phyloP scores from a whole-genome alignment of 2,113 vertebrate genomes.

The Barbus barbus region DNA sequence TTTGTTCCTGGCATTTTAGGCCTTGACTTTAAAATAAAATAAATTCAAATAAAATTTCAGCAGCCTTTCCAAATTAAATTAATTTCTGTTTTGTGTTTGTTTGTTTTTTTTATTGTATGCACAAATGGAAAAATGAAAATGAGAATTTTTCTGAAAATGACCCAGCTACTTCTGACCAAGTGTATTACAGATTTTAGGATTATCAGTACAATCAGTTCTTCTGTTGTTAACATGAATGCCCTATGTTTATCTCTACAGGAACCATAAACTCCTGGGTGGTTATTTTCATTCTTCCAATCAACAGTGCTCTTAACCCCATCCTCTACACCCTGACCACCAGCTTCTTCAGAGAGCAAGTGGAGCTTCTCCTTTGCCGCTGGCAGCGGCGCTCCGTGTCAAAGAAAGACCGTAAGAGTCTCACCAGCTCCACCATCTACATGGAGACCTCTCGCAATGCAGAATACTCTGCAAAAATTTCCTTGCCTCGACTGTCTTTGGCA shows the following conservation, averaged over 20 bases:
- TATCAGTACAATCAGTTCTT: too few relatives aligned
- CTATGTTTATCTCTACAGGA: conserved; percentile 61
- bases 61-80: too few relatives aligned
- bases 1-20: too few relatives aligned
- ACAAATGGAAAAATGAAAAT: too few relatives aligned
- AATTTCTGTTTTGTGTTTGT: too few relatives aligned
- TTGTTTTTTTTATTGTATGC: too few relatives aligned
- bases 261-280: conserved; percentile 79
- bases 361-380: conserved; percentile 76
- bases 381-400: conserved; percentile 67
- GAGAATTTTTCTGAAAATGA: background rate
- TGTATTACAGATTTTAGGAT: background rate
- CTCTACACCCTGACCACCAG: conserved; percentile 81
- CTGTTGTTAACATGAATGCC: background rate
- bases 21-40: too few relatives aligned
- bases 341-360: conserved; percentile 83
- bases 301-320: conserved; percentile 83
- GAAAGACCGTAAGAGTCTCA: conserved; percentile 72
- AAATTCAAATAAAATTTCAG: too few relatives aligned
- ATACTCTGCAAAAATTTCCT: conserved; percentile 63
- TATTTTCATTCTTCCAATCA: conserved; percentile 82
- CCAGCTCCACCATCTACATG: conserved; percentile 69
- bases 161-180: background rate
- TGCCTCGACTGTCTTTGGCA: conserved; percentile 65
- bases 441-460: conserved; percentile 55